Evolutionary conservation across 1,140 invertebrate species (phyloP).

Genomic region (Meloidogyne hapla): DNA sequence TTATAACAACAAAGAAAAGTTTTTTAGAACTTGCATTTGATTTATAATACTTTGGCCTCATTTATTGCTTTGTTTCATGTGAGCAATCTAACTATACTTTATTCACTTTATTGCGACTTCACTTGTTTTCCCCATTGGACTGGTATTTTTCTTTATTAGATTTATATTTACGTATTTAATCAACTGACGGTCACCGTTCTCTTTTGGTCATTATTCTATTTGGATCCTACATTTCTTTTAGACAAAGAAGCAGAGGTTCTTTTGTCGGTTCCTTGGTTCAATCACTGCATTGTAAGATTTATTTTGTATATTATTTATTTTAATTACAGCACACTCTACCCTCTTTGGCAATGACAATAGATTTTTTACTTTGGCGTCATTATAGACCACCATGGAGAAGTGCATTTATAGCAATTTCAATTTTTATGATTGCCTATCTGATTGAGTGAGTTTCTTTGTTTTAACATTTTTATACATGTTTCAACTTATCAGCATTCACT

Average conservation of each 20-base stretch:
- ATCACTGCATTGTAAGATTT: slow-evolving; percentile 45
- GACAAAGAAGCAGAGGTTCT: slow-evolving; percentile 41
- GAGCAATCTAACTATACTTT: neutral
- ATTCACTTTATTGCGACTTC: slow-evolving; percentile 40
- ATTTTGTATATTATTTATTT: neutral
- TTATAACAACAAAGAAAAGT: neutral
- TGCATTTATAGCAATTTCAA: slow-evolving; percentile 34
- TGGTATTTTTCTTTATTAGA: slow-evolving; percentile 30
- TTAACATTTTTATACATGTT: slow-evolving; percentile 23
- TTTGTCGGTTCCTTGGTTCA: slow-evolving; percentile 41
- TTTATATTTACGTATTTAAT: neutral
- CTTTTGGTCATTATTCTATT: slow-evolving; percentile 47
- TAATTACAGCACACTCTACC: slow-evolving; percentile 47
- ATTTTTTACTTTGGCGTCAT: slow-evolving; percentile 39
- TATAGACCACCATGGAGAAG: slow-evolving; percentile 3
- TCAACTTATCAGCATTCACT: slow-evolving; percentile 50
- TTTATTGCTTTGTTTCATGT: slow-evolving; percentile 12
- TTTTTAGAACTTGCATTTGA: neutral
- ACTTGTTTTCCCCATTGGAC: slow-evolving; percentile 42
- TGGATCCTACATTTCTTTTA: slow-evolving; percentile 43
- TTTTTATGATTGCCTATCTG: slow-evolving; percentile 42
- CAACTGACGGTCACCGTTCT: slow-evolving; percentile 46
- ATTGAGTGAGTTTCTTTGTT: slow-evolving; percentile 35
- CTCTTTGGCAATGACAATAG: slow-evolving; percentile 36
- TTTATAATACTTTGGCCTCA: slow-evolving; percentile 32